phyloP scores from a whole-genome alignment of 53 echinoderm and acorn worm species.

The Arbacia lixula region DNA sequence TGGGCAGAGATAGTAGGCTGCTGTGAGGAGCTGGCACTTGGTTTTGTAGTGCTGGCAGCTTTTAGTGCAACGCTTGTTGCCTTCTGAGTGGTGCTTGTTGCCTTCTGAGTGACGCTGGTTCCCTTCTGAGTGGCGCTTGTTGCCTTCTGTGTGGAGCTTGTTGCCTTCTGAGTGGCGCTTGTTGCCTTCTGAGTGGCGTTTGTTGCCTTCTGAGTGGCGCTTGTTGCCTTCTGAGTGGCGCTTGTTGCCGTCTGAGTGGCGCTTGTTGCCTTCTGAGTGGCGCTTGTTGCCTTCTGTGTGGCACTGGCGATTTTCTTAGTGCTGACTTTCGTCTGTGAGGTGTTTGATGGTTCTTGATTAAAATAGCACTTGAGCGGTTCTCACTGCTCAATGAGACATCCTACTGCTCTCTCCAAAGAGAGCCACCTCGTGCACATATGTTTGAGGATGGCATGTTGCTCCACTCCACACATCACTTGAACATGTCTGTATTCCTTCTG shows the following conservation, averaged over 20 bases:
- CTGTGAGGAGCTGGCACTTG: constrained; percentile 9
- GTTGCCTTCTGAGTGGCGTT: constrained; percentile 1
- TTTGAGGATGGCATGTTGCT: constrained; percentile 38
- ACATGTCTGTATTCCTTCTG: neutral
- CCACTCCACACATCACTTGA: constrained; percentile 14
- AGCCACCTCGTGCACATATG: constrained; percentile 58
- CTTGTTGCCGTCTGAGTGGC: neutral
- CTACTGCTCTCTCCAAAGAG: constrained; percentile 51
- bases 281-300: neutral
- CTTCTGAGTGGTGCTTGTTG: too few relatives aligned
- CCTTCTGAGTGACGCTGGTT: neutral
- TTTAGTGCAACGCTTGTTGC: neutral
- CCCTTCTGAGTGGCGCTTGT: neutral
- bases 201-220: constrained; percentile 36
- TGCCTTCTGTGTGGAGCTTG: neutral
- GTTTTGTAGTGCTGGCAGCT: neutral
- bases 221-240: neutral
- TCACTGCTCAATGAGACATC: constrained; percentile 64
- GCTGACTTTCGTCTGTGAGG: constrained; percentile 7
- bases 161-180: neutral
- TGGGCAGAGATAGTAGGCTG: neutral
- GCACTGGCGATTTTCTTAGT: neutral
- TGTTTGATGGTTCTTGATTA: constrained; percentile 49
- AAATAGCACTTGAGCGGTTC: constrained; percentile 54
- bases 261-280: neutral